Conservation (phyloP, 2,113 vertebrate genomes). For the Diadophis punctatus region DNA sequence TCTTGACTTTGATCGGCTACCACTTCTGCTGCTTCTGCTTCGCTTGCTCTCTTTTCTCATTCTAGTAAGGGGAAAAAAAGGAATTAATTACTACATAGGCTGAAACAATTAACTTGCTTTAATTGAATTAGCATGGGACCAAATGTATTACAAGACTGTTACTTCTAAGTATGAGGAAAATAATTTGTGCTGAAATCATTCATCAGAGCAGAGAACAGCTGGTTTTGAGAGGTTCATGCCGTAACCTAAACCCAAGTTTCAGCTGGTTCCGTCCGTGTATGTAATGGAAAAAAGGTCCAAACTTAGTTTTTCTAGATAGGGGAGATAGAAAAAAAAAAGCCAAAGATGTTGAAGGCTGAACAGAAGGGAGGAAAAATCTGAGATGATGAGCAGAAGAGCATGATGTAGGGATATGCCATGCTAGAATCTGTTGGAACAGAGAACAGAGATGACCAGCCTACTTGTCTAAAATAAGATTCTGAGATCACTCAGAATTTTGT, state of each 20-base stretch:
- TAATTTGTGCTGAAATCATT: background rate
- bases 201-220: background rate
- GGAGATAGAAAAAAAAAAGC: background rate
- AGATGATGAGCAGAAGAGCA: background rate
- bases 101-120: background rate
- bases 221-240: background rate
- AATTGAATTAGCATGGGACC: background rate
- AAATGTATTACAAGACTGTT: background rate
- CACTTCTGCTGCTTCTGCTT: conserved; percentile 87
- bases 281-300: background rate
- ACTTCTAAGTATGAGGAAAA: background rate
- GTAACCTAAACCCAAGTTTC: background rate
- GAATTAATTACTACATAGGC: background rate
- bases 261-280: background rate
- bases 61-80: conserved; percentile 56
- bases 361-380: background rate
- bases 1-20: conserved; percentile 82
- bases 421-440: background rate
- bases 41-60: conserved; percentile 91
- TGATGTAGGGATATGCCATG: background rate
- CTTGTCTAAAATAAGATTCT: background rate
- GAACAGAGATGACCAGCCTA: background rate
- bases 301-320: background rate
- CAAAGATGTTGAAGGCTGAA: background rate
- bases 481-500: background rate